Evolutionary conservation across 2,113 vertebrate genomes (phyloP), one percentile per base, ranked within the genome.

Genomic region (Epinephelus fuscoguttatus): DNA sequence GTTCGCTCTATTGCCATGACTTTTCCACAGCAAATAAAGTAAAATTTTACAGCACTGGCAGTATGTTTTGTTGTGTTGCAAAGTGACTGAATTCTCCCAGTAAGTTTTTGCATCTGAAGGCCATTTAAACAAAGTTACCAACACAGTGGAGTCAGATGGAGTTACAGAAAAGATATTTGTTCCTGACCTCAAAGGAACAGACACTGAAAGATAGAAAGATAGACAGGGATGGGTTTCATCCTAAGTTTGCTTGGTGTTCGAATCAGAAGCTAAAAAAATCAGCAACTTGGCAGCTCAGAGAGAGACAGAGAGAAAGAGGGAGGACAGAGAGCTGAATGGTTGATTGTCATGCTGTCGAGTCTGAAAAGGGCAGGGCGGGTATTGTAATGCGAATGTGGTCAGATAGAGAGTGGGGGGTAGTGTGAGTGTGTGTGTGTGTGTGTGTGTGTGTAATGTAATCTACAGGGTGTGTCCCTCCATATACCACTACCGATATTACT

Each of bases 351-450:
- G 85, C 92, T 92, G 87, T 87, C 80, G 75, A 75, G 89, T 91
- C 84, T 93, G 93, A 94, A 94, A 93, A 91, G 93, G 89, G 90
- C 88, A 90, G 88, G 93, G 91, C 86, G 68, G 86, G 88, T 83
- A 92, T 95, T 95, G 95, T 96, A 85, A 96, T 96, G 95, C 93
- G 73, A 86, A 92, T 79, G 55, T 50, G 3, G 68, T 53, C 30
- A 64, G 75, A 80, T 75, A 74, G 69, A 69, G 89, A 45, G 83
- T 63, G 85, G 88, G 92, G 92, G 68, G 91, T 70, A 50, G 74
- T 69, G 45, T 37, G 86, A 62, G 72, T 60, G 81, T 78, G 37
- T 72, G 71, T 75, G 72, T 84, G 73, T 85, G 68, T 78, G n/a
- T n/a, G n/a, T n/a, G 17, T 82, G 85, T 81, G 62, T 70, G 75